Percentiles rank a stretch among this genome's conserved stretches.
These are phyloP conservation scores for Pyrgilauda ruficollis DNA, from an alignment of 2,113 vertebrate species.

Conservation along the genomic window DNA sequence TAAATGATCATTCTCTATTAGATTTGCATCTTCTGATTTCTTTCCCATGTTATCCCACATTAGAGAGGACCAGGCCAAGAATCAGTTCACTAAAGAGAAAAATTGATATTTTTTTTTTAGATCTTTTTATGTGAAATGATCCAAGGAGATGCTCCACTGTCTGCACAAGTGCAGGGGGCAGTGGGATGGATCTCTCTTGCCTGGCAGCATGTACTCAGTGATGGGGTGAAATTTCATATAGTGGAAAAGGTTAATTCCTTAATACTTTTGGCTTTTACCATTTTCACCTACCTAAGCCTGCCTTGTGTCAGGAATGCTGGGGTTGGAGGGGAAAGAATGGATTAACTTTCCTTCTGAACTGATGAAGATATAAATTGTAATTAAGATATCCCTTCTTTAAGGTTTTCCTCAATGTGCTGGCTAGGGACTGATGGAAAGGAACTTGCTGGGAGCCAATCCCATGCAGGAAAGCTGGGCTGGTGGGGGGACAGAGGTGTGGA, in stretches of 20 bases:
- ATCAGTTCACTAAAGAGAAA: neutral
- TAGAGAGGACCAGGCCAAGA: neutral
- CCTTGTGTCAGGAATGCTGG: neutral
- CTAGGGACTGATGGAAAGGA: neutral
- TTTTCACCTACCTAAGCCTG: neutral
- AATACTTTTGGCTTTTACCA: neutral
- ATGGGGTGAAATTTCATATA: neutral
- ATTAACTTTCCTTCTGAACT: neutral
- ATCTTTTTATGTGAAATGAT: neutral
- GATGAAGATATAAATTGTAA: neutral
- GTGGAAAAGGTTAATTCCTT: neutral
- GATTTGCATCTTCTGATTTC: neutral
- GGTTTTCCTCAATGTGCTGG: accelerated
- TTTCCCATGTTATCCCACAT: neutral
- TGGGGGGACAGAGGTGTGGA: neutral
- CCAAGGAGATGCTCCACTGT: neutral
- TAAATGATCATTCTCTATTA: accelerated
- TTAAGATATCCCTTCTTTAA: neutral
- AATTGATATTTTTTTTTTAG: neutral
- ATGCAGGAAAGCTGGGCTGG: accelerated
- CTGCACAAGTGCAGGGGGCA: neutral
- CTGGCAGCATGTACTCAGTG: neutral
- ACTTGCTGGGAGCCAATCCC: neutral
- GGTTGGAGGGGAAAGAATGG: neutral
- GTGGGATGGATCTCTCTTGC: neutral